Conservation (phyloP, 2,113 vertebrate species). For the Psettodes erumei region DNA sequence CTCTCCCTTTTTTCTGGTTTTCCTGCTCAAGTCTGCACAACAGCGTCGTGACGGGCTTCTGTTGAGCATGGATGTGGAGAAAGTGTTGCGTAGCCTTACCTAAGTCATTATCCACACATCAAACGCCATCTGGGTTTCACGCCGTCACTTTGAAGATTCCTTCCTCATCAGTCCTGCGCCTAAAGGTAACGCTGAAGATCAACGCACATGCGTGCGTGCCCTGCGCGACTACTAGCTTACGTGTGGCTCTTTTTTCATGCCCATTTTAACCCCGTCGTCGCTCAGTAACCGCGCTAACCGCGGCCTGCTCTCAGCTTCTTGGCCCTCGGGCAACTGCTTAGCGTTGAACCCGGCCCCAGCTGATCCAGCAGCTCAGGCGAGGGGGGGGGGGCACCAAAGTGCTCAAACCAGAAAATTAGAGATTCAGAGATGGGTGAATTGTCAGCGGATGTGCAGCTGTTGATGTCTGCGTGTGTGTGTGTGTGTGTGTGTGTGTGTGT, state of each 20-base stretch:
- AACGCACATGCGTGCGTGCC: slow-evolving; percentile 5
- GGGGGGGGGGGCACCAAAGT: slow-evolving; percentile 36
- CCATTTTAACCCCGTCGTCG: slow-evolving; percentile 55
- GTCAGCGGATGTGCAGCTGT: slow-evolving; percentile 76
- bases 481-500: slow-evolving; percentile 16
- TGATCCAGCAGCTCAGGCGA: slow-evolving; percentile 65
- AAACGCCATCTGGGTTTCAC: slow-evolving; percentile 74
- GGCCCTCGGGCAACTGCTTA: slow-evolving; percentile 67
- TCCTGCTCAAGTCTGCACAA: slow-evolving; percentile 44
- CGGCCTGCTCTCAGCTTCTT: slow-evolving; percentile 33
- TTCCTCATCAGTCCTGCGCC: slow-evolving; percentile 67
- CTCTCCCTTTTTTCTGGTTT: slow-evolving; percentile 58
- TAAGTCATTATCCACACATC: slow-evolving; percentile 82
- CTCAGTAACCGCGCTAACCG: slow-evolving; percentile 37
- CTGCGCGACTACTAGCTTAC: slow-evolving; percentile 40
- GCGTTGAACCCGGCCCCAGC: slow-evolving; percentile 62
- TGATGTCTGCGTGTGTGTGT: slow-evolving; percentile 22
- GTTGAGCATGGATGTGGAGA: slow-evolving; percentile 59
- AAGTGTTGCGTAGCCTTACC: slow-evolving; percentile 67
- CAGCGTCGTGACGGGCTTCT: slow-evolving; percentile 46
- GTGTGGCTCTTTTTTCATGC: slow-evolving; percentile 61
- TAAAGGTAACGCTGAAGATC: slow-evolving; percentile 60
- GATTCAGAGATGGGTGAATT: slow-evolving; percentile 75
- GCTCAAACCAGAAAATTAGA: slow-evolving; percentile 68
- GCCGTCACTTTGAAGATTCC: slow-evolving; percentile 75